Evolutionary conservation across 2,113 vertebrate species (phyloP).

Genomic region (Xenotilapia leptura): DNA sequence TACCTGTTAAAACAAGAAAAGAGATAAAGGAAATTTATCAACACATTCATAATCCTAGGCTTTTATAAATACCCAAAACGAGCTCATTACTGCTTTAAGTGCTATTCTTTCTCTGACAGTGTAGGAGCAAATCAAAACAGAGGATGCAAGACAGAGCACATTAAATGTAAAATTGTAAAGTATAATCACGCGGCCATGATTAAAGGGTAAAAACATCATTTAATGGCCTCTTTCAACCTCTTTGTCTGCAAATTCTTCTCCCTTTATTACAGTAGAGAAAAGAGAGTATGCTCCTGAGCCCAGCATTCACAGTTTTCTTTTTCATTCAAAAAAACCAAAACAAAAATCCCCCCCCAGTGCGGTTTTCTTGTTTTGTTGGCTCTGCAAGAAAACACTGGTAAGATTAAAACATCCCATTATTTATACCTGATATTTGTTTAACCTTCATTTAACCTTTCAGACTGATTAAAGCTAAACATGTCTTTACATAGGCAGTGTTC

Average conservation of each 20-base stretch:
- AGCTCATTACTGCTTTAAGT: not conserved
- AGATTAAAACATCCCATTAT: not conserved
- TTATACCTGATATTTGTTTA: not conserved
- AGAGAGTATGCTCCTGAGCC: not conserved
- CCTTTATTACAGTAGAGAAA: conserved; percentile 4
- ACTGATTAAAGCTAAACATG: not conserved
- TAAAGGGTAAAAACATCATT: conserved; percentile 7
- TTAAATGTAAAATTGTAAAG: not conserved
- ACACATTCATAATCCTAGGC: not conserved
- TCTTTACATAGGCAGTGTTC: not conserved
- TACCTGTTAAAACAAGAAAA: conserved; percentile 35
- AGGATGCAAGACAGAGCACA: not conserved
- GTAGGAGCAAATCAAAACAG: not conserved
- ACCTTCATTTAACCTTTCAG: not conserved
- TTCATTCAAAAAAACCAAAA: not conserved
- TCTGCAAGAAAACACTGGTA: not conserved
- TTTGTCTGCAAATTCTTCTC: not conserved
- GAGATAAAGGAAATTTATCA: not conserved
- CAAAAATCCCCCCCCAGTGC: not conserved
- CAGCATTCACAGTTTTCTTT: conserved; percentile 9
- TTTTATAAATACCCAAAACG: not conserved
- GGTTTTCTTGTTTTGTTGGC: not conserved
- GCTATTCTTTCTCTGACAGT: not conserved
- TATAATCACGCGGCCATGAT: not conserved
- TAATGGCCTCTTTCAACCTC: not conserved